Evolutionary conservation across 1,140 invertebrate genomes (phyloP), one percentile per base, ranked within the genome.

Genomic region (Akabosia matsudoensis): DNA sequence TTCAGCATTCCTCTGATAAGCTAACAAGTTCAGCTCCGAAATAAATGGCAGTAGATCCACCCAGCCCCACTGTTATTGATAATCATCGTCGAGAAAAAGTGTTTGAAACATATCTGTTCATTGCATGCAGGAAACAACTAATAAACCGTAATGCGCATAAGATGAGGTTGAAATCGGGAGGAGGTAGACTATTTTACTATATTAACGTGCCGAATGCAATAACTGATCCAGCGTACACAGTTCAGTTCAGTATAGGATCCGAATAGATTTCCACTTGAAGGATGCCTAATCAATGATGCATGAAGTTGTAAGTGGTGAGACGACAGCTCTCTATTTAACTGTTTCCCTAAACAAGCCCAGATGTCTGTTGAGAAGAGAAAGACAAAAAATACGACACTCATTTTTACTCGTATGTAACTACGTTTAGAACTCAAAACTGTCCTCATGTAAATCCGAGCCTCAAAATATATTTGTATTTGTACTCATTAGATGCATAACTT

Each of bases 401-500:
- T 14, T 61, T 51, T 24, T 45, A 45, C 7, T 45, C 18, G 37
- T 10, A 45, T 45, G 37, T 45, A 18, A 10, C 7, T 45, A 7
- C 18, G 7, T 45, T 18, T 45, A 10, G 37, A 45, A 10, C 7
- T 45, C 37, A n/a, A n/a, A n/a, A n/a, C n/a, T n/a, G 37, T 45
- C 37, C 18, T 45, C 18, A 45, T 10, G 54, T 13, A 22, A 56
- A 22, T 56, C 54, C 3, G 24, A 56, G 3, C 4, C 22, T 67
- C n/a, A 7, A 31, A 67, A 67, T 67, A 67, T 30, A 67, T 67
- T 30, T 67, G 61, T 30, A 67, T 67, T 67, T 67, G 61, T 67
- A 67, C 61, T 67, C 61, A 67, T 67, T 67, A 67, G 61, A 67
- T 67, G 61, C 61, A 67, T 67, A 67, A 67, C 61, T 67, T 67